A percentile compares a stretch with the other conserved stretches of the same genome.
Conservation (phyloP, 1,140 invertebrate species). For the Metopolophium dirhodum region DNA sequence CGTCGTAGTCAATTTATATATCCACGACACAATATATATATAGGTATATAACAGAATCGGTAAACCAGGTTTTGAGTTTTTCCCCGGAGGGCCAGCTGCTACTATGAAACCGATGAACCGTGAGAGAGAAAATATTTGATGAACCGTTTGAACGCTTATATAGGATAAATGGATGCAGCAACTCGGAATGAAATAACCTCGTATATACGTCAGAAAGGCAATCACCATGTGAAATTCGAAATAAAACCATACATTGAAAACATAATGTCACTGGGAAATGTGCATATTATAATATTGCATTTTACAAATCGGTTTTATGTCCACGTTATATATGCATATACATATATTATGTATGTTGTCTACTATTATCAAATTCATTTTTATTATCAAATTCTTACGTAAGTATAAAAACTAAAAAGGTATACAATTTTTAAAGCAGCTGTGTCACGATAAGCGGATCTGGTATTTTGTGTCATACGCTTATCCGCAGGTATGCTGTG, state of each 20-base stretch:
- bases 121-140: constrained; percentile 50
- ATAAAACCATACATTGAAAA: constrained; percentile 15
- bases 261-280: neutral
- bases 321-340: neutral
- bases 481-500: neutral
- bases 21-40: constrained; percentile 33
- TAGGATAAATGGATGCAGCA: constrained; percentile 27
- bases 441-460: neutral
- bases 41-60: constrained; percentile 17
- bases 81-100: neutral
- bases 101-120: constrained; percentile 30
- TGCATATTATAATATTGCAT: neutral
- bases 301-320: neutral
- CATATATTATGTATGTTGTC: too few species aligned
- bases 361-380: neutral
- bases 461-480: neutral
- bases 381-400: neutral
- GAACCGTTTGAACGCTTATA: constrained; percentile 44
- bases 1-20: constrained; percentile 49
- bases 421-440: neutral
- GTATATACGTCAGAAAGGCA: constrained; percentile 15
- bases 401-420: neutral
- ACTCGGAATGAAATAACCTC: constrained; percentile 28
- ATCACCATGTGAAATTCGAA: neutral
- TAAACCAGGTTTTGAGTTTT: constrained; percentile 43